Evolutionary conservation across 2,888 invertebrate species (phyloP), one percentile per base, ranked within the genome.

Genomic region (Atherix ibis): DNA sequence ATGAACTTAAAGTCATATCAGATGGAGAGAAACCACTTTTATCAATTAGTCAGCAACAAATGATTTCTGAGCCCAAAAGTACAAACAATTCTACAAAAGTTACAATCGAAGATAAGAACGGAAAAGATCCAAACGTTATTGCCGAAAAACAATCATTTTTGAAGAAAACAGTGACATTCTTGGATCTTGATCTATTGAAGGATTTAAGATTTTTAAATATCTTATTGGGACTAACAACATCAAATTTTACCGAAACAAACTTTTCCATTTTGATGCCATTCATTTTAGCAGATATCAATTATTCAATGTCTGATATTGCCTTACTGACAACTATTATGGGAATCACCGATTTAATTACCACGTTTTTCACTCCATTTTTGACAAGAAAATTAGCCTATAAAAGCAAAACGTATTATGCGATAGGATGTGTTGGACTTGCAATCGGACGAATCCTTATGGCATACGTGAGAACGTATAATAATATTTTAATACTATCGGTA

Each of bases 231-330:
- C 63, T 79, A 31, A 78, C 76, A 1, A 59, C 78, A 25, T 77
- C 77, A 1, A 73, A 72, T 48, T 78, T 78, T 46, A 72, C 71
- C 4, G 80, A 80, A 53, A 46, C 78, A 5, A 80, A 80, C 51
- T 80, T 80, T 50, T 75, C 78, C 2, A 68, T 79, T 32, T 49
- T 80, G 32, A 78, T 77, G 1, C 78, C 80, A 2, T 77, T 79
- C 42, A 75, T 80, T 44, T 57, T 80, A n/a, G 66, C 66, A 13
- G 79, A 78, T 46, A 75, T 72, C 46, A 69, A 73, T 1, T 70
- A 74, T 45, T 57, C 57, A 3, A 55, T 49, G 1, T 28, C 50
- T 3, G 52, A 78, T 55, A 72, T 73, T 1, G 78, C 80, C 1
- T 56, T 70, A 10, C 72, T 72, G 33, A 77, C 79, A 74, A 78